These are phyloP conservation scores for Hermetia illucens DNA, from an alignment of 1,140 invertebrate genomes.

Conservation along the genomic window DNA sequence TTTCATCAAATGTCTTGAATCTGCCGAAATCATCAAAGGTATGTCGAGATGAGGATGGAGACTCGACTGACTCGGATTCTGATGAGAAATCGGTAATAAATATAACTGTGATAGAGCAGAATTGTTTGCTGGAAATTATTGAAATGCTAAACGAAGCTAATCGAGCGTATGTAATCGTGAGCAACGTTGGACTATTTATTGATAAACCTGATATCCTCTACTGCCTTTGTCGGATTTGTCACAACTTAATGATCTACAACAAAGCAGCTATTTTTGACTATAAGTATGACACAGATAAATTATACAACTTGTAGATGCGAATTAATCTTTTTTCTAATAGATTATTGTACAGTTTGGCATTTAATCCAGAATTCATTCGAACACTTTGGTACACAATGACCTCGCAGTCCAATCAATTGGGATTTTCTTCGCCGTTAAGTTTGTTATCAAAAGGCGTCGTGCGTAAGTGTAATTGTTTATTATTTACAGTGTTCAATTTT, in stretches of 20 bases:
- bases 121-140: slow-evolving; percentile 36
- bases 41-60: slow-evolving; percentile 22
- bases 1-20: slow-evolving; percentile 29
- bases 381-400: slow-evolving; percentile 57
- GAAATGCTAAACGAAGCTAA: slow-evolving; percentile 49
- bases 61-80: slow-evolving; percentile 23
- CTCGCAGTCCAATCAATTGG: slow-evolving; percentile 31
- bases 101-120: slow-evolving; percentile 28
- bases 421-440: slow-evolving; percentile 23
- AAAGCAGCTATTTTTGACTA: slow-evolving; percentile 63
- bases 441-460: slow-evolving; percentile 30
- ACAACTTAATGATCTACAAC: slow-evolving; percentile 60
- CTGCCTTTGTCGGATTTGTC: slow-evolving; percentile 58
- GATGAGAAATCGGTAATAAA: slow-evolving; percentile 20
- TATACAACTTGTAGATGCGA: too few relatives aligned
- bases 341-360: slow-evolving; percentile 71
- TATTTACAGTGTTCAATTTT: slow-evolving; percentile 57
- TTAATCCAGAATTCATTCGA: slow-evolving; percentile 68
- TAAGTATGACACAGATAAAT: too few relatives aligned
- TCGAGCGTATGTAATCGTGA: slow-evolving; percentile 43
- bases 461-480: slow-evolving; percentile 20
- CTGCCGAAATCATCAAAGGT: slow-evolving; percentile 19
- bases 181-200: slow-evolving; percentile 42
- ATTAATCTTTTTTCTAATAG: too few relatives aligned
- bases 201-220: slow-evolving; percentile 39